A percentile compares a stretch with the other conserved stretches of the same genome.
Evolutionary conservation across 2,113 vertebrate genomes (phyloP).

Genomic region (Acinonyx jubatus): DNA sequence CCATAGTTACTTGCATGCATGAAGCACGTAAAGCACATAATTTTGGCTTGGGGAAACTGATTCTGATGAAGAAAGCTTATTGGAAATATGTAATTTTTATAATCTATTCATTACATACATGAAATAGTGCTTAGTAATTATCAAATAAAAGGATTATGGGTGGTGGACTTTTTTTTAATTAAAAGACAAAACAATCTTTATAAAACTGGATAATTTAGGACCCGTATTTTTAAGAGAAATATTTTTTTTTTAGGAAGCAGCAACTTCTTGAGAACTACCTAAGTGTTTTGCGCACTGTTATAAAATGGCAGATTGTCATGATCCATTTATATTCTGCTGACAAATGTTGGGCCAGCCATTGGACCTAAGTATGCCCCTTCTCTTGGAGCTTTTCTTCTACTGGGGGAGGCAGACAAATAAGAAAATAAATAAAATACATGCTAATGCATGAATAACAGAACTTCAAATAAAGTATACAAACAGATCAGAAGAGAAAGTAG

Average conservation of each 20-base stretch:
- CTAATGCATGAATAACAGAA: constrained; percentile 17
- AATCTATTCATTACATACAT: not conserved
- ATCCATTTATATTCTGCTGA: not conserved
- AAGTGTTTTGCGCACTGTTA: not conserved
- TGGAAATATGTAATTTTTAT: not conserved
- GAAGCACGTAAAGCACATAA: not conserved
- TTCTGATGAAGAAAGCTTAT: not conserved
- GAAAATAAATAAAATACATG: constrained; percentile 39
- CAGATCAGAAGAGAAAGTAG: not conserved
- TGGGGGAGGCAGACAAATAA: not conserved
- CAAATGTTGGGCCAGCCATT: not conserved
- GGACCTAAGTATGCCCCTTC: not conserved
- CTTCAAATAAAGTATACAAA: not conserved
- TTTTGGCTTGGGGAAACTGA: not conserved
- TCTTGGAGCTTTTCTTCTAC: not conserved
- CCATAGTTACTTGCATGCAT: not conserved
- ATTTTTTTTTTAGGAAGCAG: not conserved
- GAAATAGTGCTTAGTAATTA: not conserved
- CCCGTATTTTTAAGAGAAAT: not conserved
- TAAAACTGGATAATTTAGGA: not conserved
- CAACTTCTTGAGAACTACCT: not conserved
- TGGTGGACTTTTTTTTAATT: not conserved
- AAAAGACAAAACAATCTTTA: constrained; percentile 7
- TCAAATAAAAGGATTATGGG: not conserved
- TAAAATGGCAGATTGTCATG: not conserved